Evolutionary conservation across 1,140 invertebrate species (phyloP).

Genomic region (Drosophila triauraria): DNA sequence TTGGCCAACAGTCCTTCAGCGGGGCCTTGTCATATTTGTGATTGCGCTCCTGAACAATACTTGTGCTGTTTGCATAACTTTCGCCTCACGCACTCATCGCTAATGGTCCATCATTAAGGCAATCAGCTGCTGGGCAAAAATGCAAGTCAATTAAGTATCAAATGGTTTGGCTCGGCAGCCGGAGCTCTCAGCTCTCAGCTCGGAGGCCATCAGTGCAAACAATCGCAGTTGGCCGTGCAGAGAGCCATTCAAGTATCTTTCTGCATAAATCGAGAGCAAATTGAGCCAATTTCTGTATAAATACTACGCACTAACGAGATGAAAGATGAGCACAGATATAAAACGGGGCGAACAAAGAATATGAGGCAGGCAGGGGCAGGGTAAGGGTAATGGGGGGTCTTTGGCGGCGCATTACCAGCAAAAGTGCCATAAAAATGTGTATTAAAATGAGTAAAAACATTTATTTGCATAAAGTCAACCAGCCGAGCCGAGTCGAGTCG

Average conservation of each 20-base stretch:
- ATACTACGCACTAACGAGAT: constrained; percentile 80
- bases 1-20: constrained; percentile 8
- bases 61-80: constrained; percentile 20
- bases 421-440: constrained; percentile 82
- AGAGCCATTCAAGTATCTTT: constrained; percentile 70
- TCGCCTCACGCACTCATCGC: constrained; percentile 52
- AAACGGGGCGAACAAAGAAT: constrained; percentile 1
- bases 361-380: neutral
- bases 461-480: constrained; percentile 81
- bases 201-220: constrained; percentile 66
- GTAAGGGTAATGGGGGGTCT: constrained; percentile 18
- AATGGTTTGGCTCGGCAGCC: constrained; percentile 50
- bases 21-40: neutral
- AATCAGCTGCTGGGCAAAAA: constrained; percentile 54
- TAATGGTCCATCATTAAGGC: constrained; percentile 60
- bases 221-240: constrained; percentile 60
- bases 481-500: constrained; percentile 5
- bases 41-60: constrained; percentile 11
- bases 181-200: constrained; percentile 5
- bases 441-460: constrained; percentile 84
- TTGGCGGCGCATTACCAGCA: constrained; percentile 66
- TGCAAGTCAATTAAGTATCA: constrained; percentile 83
- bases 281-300: constrained; percentile 81
- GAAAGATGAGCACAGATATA: constrained; percentile 48
- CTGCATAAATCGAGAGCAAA: constrained; percentile 81